Base-by-base conservation (phyloP, 2,888 invertebrate species). In the Watsonalla cultraria region DNA sequence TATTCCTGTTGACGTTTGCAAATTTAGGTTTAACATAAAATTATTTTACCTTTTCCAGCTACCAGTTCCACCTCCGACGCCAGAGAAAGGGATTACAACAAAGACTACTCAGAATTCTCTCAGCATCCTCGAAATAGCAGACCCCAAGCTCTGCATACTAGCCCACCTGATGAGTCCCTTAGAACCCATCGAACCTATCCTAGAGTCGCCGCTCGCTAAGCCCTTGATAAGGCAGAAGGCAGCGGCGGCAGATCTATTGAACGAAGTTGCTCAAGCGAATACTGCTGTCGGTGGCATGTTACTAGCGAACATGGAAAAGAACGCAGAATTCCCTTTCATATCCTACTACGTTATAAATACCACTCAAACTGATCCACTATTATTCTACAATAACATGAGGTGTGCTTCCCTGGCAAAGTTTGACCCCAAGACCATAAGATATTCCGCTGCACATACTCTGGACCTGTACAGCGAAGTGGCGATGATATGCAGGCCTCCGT, bases 391-490 rank as follows among this genome's bases (percentile, higher is more conserved):
- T 76, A 95, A 95, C 74, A 94, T 97, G 80, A 93, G 97, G 76
- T 93, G 95, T 80, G 95, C 96, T 72, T 96, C 96, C 58, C 84
- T 97, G 80, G 94, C 93, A 67, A 96, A 96, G 86, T 97, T 97
- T 80, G 97, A 97, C 79, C 97, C 97, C 15, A 94, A 95, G 73
- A 83, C 86, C 14, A 88, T 82, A 52, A 93, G 96, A 70, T 97
- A 97, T 84, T 96, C 97, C 54, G 96, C 96, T 51, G 96, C 95
- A 60, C 97, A 97, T 78, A 97, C 96, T 0, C 84, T 97, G 76
- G 97, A 97, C 78, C 86, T 97, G 66, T 97, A 97, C 78, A 95
- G 96, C 73, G 97, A 97, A 86, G 97, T 97, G 56, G 97, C 97
- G 6, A 95, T 97, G 79, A 97, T 97, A 66, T 97, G 97, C 65